These are phyloP conservation scores for Miichthys miiuy DNA, from an alignment of 2,797 vertebrate genomes.

Conservation along the genomic window DNA sequence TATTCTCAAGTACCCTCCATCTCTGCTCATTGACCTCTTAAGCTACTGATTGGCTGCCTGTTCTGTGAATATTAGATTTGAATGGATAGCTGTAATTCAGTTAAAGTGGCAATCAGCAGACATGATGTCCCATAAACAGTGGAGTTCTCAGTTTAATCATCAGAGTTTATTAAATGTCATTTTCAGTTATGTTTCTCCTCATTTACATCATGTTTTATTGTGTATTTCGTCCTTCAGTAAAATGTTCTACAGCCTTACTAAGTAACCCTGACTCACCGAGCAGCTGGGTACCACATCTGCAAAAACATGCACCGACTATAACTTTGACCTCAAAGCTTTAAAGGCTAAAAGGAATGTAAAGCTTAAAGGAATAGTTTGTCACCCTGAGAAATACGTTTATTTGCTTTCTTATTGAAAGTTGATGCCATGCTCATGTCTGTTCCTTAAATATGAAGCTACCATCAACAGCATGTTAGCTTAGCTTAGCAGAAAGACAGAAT, in stretches of 20 bases:
- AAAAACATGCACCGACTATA: constrained; percentile 4
- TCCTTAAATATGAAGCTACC: neutral
- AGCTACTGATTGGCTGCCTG: constrained; percentile 34
- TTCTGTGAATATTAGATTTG: constrained; percentile 37
- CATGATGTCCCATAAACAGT: constrained; percentile 18
- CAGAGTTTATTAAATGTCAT: constrained; percentile 18
- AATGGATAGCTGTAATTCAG: constrained; percentile 25
- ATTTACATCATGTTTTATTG: constrained; percentile 26
- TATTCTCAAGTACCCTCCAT: constrained; percentile 33
- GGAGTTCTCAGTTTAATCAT: constrained; percentile 18
- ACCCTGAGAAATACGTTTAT: neutral
- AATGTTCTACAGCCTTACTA: neutral
- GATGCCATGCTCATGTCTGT: neutral
- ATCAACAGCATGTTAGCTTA: neutral
- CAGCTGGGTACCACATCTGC: constrained; percentile 25
- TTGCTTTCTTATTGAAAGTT: neutral
- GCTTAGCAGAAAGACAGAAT: neutral
- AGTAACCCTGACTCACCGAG: constrained; percentile 25
- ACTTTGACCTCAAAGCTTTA: neutral
- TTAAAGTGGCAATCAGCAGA: constrained; percentile 63
- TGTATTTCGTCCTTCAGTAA: constrained; percentile 22
- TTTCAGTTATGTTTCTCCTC: constrained; percentile 31
- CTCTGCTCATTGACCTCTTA: constrained; percentile 62
- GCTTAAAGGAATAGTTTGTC: constrained; percentile 41
- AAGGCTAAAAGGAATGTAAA: neutral